These are phyloP conservation scores for Pseudopipra pipra DNA, from an alignment of 2,113 vertebrate species.

Conservation along the genomic window DNA sequence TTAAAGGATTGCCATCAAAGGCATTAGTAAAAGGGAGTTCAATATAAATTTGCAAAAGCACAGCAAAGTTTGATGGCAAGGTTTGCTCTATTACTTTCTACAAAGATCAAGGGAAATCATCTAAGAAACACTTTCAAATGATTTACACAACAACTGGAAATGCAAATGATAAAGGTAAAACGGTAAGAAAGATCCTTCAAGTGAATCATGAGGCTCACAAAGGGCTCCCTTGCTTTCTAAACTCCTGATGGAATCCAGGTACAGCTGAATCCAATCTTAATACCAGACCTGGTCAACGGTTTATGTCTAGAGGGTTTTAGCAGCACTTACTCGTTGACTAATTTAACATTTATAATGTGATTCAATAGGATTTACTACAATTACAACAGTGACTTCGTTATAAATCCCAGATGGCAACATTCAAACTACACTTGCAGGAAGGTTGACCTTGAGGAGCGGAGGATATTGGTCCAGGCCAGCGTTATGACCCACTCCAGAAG, in stretches of 20 bases:
- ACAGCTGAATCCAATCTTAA: neutral
- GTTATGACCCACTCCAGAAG: too few species aligned
- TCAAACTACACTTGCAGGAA: neutral
- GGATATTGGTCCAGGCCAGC: neutral
- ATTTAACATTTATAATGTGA: neutral
- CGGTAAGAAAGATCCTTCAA: neutral
- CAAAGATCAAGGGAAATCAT: neutral
- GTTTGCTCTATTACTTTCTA: neutral
- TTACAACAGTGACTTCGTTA: neutral
- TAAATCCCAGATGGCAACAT: neutral
- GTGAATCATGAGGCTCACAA: neutral
- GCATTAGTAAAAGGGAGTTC: neutral
- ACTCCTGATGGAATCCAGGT: neutral
- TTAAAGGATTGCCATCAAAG: neutral
- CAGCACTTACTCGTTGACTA: neutral
- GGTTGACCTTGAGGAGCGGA: neutral
- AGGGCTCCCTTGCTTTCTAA: neutral
- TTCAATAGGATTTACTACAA: neutral
- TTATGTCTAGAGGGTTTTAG: neutral
- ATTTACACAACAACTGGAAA: neutral
- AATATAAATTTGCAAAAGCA: neutral
- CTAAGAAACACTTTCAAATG: neutral
- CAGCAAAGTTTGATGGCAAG: neutral
- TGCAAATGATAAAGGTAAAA: neutral
- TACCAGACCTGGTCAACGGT: neutral